Evolutionary conservation across 2,113 vertebrate species (phyloP).

Genomic region (Isurus oxyrinchus): DNA sequence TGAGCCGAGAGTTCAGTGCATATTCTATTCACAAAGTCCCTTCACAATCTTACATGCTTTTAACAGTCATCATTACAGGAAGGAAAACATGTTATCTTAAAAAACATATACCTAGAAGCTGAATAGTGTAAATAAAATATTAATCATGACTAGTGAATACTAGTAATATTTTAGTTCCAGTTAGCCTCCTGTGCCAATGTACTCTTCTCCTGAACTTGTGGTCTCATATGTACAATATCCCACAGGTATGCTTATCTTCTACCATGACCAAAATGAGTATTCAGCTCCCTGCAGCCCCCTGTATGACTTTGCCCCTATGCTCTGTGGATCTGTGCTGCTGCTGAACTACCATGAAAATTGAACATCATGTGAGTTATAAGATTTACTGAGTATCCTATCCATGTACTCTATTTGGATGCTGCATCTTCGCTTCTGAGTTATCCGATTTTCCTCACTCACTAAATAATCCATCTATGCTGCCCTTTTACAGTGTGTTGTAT

Average conservation of each 20-base stretch:
- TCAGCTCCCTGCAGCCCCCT: no score
- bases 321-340: not conserved
- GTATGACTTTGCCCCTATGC: no score
- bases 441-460: not conserved
- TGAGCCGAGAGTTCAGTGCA: not conserved
- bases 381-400: not conserved
- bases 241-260: not conserved
- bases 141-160: not conserved
- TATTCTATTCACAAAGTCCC: not conserved
- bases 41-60: not conserved
- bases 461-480: not conserved
- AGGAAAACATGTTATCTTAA: not conserved
- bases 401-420: not conserved
- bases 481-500: not conserved
- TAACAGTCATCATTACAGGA: not conserved
- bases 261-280: no score
- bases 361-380: not conserved
- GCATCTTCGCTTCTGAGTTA: not conserved
- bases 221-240: not conserved
- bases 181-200: not conserved
- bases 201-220: not conserved
- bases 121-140: not conserved
- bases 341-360: not conserved
- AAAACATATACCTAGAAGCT: not conserved
- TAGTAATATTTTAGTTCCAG: not conserved